Conservation (phyloP, 2,113 vertebrate genomes). For the Muntiacus muntjak region DNA sequence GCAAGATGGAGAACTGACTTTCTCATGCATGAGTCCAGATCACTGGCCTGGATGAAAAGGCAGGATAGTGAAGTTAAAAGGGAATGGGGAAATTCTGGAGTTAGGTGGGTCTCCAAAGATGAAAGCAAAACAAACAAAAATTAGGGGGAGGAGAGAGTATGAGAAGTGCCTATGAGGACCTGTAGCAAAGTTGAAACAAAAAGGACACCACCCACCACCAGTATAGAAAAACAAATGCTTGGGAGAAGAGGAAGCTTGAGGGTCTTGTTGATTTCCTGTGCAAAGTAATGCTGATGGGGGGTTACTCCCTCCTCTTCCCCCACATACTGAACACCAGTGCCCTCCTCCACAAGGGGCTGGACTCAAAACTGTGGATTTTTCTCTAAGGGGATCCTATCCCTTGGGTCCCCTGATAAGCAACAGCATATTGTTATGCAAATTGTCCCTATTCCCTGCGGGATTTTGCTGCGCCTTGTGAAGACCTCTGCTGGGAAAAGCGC, state of each 20-base stretch:
- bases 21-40: background rate
- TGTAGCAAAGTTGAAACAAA: background rate
- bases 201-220: background rate
- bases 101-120: background rate
- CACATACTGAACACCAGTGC: conserved; percentile 41
- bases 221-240: conserved; percentile 69
- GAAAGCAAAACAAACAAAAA: background rate
- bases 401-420: conserved; percentile 69
- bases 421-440: conserved; percentile 79
- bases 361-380: conserved; percentile 67
- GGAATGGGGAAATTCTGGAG: background rate
- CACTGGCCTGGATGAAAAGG: background rate
- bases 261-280: background rate
- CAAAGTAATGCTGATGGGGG: background rate
- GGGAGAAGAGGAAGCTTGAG: conserved; percentile 64
- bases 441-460: conserved; percentile 56
- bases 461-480: conserved; percentile 58
- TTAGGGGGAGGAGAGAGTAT: background rate
- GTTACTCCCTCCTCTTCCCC: background rate
- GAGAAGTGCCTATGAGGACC: background rate
- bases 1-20: background rate
- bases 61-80: background rate
- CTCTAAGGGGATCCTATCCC: conserved; percentile 52
- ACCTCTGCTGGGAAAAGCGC: conserved; percentile 48
- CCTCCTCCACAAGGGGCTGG: conserved; percentile 44